phyloP scores from a whole-genome alignment of 2,888 invertebrate genomes.

The Leptothorax acervorum region DNA sequence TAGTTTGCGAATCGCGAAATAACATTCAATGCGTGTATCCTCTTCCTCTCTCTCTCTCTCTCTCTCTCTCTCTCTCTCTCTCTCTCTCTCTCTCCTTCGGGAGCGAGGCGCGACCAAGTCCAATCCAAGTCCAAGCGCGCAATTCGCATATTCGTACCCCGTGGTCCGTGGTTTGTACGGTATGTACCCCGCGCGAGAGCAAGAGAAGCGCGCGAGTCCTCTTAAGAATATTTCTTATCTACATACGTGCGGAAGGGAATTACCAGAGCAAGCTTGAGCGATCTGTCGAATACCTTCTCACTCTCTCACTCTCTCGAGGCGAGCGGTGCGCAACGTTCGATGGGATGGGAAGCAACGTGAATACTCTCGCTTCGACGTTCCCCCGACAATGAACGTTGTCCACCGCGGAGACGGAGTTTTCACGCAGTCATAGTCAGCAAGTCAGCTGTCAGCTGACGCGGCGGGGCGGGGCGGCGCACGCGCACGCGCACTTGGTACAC shows the following conservation, averaged over 20 bases:
- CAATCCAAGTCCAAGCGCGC: too few relatives aligned
- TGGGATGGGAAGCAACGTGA: slow-evolving; percentile 83
- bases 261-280: background rate
- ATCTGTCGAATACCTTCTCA: slow-evolving; percentile 62
- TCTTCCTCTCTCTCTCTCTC: background rate
- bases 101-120: too few relatives aligned
- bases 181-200: background rate
- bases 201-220: background rate
- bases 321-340: slow-evolving; percentile 51
- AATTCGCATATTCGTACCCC: too few relatives aligned
- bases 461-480: slow-evolving; percentile 1
- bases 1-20: background rate
- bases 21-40: background rate
- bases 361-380: slow-evolving; percentile 85
- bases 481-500: background rate
- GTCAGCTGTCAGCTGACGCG: too few relatives aligned
- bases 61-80: too few relatives aligned
- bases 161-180: too few relatives aligned
- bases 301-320: background rate
- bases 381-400: slow-evolving; percentile 76
- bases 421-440: slow-evolving; percentile 73
- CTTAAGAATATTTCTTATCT: slow-evolving; percentile 4
- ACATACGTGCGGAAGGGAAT: slow-evolving; percentile 10
- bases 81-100: too few relatives aligned
- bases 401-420: slow-evolving; percentile 59